Conservation (phyloP, 2,888 invertebrate genomes). For the Zonitis immaculata region DNA sequence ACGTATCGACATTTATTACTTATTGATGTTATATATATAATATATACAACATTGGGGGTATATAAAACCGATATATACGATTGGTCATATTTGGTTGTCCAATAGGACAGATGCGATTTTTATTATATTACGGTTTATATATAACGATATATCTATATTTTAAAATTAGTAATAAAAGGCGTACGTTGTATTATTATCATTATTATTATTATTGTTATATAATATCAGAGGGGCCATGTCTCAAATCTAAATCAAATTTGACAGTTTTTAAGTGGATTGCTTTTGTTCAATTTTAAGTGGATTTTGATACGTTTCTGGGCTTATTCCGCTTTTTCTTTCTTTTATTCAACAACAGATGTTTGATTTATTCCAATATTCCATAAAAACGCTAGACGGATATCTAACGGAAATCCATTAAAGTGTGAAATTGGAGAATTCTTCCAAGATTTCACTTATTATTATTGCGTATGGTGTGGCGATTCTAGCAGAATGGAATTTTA, state of each 20-base stretch:
- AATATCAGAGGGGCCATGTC: constrained; percentile 19
- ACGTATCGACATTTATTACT: constrained; percentile 38
- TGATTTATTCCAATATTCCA: constrained; percentile 24
- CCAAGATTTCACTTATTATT: background rate
- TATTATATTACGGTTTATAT: constrained; percentile 33
- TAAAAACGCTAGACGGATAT: constrained; percentile 6
- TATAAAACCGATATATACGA: constrained; percentile 31
- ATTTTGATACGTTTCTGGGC: constrained; percentile 28
- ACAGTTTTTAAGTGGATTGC: constrained; percentile 36
- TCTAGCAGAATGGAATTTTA: background rate
- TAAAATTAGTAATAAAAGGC: constrained; percentile 35
- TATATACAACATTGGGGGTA: constrained; percentile 27
- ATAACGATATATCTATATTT: too few species aligned
- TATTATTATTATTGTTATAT: constrained; percentile 31
- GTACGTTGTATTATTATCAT: too few species aligned
- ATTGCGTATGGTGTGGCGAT: too few species aligned
- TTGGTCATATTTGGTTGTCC: constrained; percentile 37
- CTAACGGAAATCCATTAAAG: constrained; percentile 18
- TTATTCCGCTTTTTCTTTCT: constrained; percentile 21
- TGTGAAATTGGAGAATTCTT: constrained; percentile 20
- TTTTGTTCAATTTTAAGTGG: constrained; percentile 39
- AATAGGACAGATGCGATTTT: constrained; percentile 43
- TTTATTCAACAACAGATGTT: constrained; percentile 35
- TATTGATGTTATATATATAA: too few species aligned
- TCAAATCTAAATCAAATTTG: constrained; percentile 41